Evolutionary conservation across 2,113 vertebrate genomes (phyloP), one percentile per base, ranked within the genome.

Genomic region (Forbesichthys papilliferus): DNA sequence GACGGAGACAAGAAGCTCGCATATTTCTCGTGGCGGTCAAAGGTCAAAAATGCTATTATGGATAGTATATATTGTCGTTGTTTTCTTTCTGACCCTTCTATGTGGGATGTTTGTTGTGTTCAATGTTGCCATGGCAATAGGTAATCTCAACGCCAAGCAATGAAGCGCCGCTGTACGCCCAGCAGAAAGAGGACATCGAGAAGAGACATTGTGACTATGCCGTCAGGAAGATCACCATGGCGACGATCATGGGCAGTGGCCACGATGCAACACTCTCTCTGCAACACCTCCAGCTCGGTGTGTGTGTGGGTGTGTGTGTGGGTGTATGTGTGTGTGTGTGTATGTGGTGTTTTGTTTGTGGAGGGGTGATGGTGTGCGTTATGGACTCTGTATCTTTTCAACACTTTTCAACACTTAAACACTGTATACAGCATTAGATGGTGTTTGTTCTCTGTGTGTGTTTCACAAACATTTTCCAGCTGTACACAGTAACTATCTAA

Each of bases 211-310:
- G 93, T 61, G 79, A 87, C 33, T 85, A 94, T 0, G 90, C 89
- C 1, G 46, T 87, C 59, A 88, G 93, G 70, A 93, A 90, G 73
- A 69, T 94, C 59, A 90, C 90, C 0, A 71, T 92, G 61, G 86
- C 78, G 8, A 90, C 90, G 18, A 80, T 90, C 6, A 81, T 91
- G 64, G 92, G 91, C 10, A 69, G 84, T 48, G 90, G 87, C 57
- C 72, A 60, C 3, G 84, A 79, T 0, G 57, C 77, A 33, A 79
- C 68, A 0, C 81, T 93, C 20, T 79, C 77, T 3, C 61, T 94
- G 54, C 86, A 87, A n/a, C 91, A 93, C 71, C 85, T 90, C 63
- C 89, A 85, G 59, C 85, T 83, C 0, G 90, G 93, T 93, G 87
- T 69, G 48, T 20, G 2, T 51, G 14, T 68, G 3, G 64, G 8